These are phyloP conservation scores for Rhamphomyia laevipes DNA, from an alignment of 2,888 invertebrate species.

Conservation along the genomic window DNA sequence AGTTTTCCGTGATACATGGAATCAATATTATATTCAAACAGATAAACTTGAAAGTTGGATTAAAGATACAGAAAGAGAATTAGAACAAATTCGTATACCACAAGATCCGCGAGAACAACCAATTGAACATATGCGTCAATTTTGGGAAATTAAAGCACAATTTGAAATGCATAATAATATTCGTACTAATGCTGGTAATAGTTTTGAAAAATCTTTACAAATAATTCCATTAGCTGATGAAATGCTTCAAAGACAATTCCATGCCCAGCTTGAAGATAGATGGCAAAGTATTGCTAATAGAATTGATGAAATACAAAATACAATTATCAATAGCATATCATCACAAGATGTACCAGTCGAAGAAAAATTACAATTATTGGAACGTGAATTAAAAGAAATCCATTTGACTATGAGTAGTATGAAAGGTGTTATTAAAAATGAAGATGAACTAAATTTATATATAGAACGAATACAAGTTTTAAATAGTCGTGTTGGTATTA, in stretches of 20 bases:
- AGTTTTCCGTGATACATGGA: constrained; percentile 69
- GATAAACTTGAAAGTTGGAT: constrained; percentile 69
- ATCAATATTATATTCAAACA: constrained; percentile 57
- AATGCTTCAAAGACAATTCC: constrained; percentile 66
- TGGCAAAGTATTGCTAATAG: constrained; percentile 55
- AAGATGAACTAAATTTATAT: constrained; percentile 70
- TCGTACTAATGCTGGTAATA: constrained; percentile 56
- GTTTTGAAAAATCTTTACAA: constrained; percentile 65
- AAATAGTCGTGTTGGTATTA: constrained; percentile 59
- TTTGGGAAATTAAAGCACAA: constrained; percentile 82
- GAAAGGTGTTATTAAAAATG: constrained; percentile 68
- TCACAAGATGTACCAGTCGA: constrained; percentile 61
- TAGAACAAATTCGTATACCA: constrained; percentile 51
- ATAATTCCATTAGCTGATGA: constrained; percentile 76
- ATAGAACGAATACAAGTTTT: constrained; percentile 70
- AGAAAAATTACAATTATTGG: constrained; percentile 61
- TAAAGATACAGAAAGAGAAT: constrained; percentile 57
- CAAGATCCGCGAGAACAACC: constrained; percentile 49
- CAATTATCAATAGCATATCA: constrained; percentile 57
- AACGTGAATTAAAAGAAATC: constrained; percentile 65
- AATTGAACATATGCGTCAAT: constrained; percentile 63
- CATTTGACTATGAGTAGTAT: constrained; percentile 55
- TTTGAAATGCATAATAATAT: constrained; percentile 72
- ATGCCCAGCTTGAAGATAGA: constrained; percentile 63
- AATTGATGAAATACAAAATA: constrained; percentile 53